Base-by-base conservation (phyloP, 1,140 invertebrate species). In the Euborellia annulipes region DNA sequence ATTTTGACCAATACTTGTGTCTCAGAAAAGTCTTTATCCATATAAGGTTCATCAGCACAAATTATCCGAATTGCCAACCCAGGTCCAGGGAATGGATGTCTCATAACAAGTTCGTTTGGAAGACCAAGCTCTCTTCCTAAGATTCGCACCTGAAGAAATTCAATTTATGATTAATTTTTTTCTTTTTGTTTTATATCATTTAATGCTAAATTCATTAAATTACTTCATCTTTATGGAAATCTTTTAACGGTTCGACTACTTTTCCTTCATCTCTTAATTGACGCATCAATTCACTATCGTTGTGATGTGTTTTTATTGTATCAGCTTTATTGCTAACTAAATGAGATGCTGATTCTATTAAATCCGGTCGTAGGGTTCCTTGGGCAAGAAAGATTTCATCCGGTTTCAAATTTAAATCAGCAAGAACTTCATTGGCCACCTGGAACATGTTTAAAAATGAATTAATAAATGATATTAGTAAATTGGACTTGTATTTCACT, bases 171-270 rank as follows among this genome's bases (percentile, higher is more conserved):
- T n/a, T n/a, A n/a, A n/a, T n/a, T n/a, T n/a, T n/a, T n/a, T n/a
- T n/a, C n/a, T n/a, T n/a, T n/a, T n/a, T n/a, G n/a, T n/a, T n/a
- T n/a, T n/a, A n/a, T n/a, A n/a, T n/a, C n/a, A n/a, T n/a, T n/a
- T n/a, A n/a, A n/a, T n/a, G n/a, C n/a, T n/a, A n/a, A n/a, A n/a
- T n/a, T n/a, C n/a, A n/a, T n/a, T n/a, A n/a, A 23, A 50, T 46
- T 41, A 98, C 95, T 72, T 98, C 96, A 64, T 98, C 95, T 70
- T 98, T 99, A 61, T 98, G 95, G 62, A 99, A 98, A 68, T 98
- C 95, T 67, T 84, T 87, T 11, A 98, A 69, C n/a, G 95, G 95
- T 67, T 98, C 95, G 17, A 98, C 82, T 13, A 99, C 91, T 47
- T 86, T 70, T 11, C 87, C 92, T 55, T 85, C 66, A 51, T 76